These are phyloP conservation scores for Trichonephila clavata DNA, from an alignment of 1,140 invertebrate genomes.

Conservation along the genomic window DNA sequence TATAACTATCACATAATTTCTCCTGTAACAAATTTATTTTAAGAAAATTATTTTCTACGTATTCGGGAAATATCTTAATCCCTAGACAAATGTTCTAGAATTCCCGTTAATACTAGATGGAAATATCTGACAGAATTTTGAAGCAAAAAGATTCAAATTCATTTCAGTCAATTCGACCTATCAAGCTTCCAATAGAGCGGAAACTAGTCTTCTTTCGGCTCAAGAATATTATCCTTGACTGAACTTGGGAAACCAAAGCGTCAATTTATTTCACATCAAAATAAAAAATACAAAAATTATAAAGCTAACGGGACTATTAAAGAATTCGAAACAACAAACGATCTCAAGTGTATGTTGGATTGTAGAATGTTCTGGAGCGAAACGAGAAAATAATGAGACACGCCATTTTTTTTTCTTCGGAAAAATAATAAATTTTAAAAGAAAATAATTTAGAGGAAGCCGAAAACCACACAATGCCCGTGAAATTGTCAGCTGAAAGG, in stretches of 20 bases:
- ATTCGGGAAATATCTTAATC: too few species aligned
- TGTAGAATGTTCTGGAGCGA: neutral
- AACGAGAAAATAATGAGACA: neutral
- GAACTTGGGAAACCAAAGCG: neutral
- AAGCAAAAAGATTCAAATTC: neutral
- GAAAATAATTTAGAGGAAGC: neutral
- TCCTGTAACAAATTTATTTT: too few species aligned
- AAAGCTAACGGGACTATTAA: neutral
- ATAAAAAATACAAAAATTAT: neutral
- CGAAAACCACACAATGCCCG: neutral
- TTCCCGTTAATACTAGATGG: too few species aligned
- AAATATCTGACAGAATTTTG: too few species aligned
- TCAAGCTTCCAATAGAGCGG: neutral
- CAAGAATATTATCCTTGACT: neutral
- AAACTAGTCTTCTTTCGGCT: neutral
- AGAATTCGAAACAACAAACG: neutral
- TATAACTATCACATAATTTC: too few species aligned
- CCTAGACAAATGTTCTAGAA: too few species aligned
- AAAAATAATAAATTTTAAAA: neutral
- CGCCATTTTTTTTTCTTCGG: neutral
- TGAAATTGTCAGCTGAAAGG: neutral
- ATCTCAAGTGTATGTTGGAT: neutral
- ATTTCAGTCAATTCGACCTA: neutral
- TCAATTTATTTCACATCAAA: neutral
- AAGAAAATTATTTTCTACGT: too few species aligned